Conservation (phyloP, 2,888 invertebrate species). For the Micropterix aruncella region DNA sequence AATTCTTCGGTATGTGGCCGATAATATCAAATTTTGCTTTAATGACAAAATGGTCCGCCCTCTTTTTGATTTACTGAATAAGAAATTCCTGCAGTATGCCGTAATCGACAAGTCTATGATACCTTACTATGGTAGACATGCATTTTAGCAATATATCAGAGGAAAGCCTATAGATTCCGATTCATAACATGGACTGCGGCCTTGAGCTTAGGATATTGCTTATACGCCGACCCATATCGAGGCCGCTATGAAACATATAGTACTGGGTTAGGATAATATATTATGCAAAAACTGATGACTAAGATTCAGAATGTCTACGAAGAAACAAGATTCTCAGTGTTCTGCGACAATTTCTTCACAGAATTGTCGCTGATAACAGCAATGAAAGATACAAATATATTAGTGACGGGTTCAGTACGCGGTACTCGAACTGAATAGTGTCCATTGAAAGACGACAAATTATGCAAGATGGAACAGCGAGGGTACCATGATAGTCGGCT, state of each 20-base stretch:
- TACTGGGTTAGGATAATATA: slow-evolving; percentile 7
- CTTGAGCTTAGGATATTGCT: slow-evolving; percentile 13
- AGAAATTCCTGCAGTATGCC: slow-evolving; percentile 14
- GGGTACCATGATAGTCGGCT: not conserved
- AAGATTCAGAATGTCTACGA: slow-evolving; percentile 5
- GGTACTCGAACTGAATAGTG: not conserved
- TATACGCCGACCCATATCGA: too few relatives aligned
- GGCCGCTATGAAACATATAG: too few relatives aligned
- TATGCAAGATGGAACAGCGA: not conserved
- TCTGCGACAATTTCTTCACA: too few relatives aligned
- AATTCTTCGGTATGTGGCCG: slow-evolving; percentile 14
- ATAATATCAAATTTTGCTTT: slow-evolving; percentile 13
- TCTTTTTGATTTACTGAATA: slow-evolving; percentile 13
- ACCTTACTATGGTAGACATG: slow-evolving; percentile 19
- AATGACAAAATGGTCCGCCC: slow-evolving; percentile 16
- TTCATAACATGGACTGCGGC: slow-evolving; percentile 16
- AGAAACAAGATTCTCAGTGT: too few relatives aligned
- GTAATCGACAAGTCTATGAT: slow-evolving; percentile 19
- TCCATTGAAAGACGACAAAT: not conserved
- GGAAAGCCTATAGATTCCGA: slow-evolving; percentile 16
- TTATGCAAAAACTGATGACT: slow-evolving; percentile 1
- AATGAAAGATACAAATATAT: too few relatives aligned
- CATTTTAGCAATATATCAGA: slow-evolving; percentile 16
- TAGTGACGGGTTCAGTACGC: slow-evolving; percentile 1
- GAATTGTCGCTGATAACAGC: too few relatives aligned